Evolutionary conservation across 92 coral and sea anemone species (phyloP).

Genomic region (Bergia sp.): DNA sequence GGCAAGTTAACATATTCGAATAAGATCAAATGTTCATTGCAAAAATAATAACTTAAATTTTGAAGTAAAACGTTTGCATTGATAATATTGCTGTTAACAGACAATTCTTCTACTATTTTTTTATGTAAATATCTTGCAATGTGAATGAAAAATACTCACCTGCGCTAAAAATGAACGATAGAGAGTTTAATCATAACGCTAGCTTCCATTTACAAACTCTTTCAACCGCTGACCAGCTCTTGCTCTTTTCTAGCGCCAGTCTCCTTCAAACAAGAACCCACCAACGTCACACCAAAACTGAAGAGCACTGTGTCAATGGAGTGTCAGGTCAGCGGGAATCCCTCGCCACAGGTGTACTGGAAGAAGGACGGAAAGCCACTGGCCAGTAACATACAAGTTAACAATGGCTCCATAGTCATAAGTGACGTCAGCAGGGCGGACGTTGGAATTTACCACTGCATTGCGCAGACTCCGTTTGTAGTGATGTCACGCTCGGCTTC

Average conservation of each 20-base stretch:
- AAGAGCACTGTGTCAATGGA: not conserved
- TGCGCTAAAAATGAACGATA: not conserved
- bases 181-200: not conserved
- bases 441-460: slow-evolving; percentile 24
- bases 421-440: slow-evolving; percentile 3
- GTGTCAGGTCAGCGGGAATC: slow-evolving; percentile 21
- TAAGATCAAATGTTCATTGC: too few species aligned
- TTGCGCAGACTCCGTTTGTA: slow-evolving; percentile 31
- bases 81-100: too few species aligned
- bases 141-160: not conserved
- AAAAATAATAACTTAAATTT: not conserved
- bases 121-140: too few species aligned
- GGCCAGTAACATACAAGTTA: not conserved
- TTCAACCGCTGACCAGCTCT: not conserved
- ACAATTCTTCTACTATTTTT: not conserved
- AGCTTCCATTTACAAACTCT: not conserved
- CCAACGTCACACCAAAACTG: slow-evolving; percentile 31
- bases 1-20: too few species aligned
- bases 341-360: slow-evolving; percentile 14
- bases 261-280: not conserved
- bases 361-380: slow-evolving; percentile 39
- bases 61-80: not conserved
- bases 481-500: not conserved
- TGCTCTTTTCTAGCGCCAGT: slow-evolving; percentile 15
- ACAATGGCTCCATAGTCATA: not conserved